These are phyloP conservation scores for Tetragonula carbonaria DNA, from an alignment of 2,888 invertebrate species.

Conservation along the genomic window DNA sequence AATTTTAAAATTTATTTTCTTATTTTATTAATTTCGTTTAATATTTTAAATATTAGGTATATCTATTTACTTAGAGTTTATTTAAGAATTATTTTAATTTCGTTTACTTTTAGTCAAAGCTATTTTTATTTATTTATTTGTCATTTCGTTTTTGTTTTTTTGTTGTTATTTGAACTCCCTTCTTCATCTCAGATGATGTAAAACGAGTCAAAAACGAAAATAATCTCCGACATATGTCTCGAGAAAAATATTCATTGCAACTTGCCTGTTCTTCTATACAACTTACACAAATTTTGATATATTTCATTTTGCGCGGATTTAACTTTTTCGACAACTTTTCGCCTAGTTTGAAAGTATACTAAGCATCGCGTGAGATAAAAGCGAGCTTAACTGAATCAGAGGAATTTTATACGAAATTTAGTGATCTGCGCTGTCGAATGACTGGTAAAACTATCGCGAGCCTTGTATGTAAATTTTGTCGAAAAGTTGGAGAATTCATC, in stretches of 20 bases:
- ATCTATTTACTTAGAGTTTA: too few relatives aligned
- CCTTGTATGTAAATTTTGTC: background rate
- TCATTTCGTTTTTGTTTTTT: background rate
- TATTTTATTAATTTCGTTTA: background rate
- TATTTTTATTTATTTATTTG: background rate
- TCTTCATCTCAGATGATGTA: background rate
- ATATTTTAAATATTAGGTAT: too few relatives aligned
- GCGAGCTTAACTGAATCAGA: background rate
- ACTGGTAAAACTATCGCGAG: background rate
- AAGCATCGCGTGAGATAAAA: background rate
- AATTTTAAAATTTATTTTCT: background rate
- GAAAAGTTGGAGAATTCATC: background rate
- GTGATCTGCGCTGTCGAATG: background rate
- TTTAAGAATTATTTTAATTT: background rate
- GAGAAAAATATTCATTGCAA: background rate
- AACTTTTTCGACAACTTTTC: slow-evolving; percentile 11
- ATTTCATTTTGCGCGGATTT: background rate
- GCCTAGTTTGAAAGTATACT: slow-evolving; percentile 3
- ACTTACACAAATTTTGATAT: slow-evolving; percentile 4
- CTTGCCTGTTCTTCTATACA: background rate
- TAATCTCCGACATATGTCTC: background rate
- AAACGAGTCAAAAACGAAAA: background rate
- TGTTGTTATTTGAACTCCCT: background rate
- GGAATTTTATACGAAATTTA: background rate
- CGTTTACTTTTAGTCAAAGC: background rate